phyloP scores from a whole-genome alignment of 2,797 vertebrate genomes.

The Ataeniobius toweri region DNA sequence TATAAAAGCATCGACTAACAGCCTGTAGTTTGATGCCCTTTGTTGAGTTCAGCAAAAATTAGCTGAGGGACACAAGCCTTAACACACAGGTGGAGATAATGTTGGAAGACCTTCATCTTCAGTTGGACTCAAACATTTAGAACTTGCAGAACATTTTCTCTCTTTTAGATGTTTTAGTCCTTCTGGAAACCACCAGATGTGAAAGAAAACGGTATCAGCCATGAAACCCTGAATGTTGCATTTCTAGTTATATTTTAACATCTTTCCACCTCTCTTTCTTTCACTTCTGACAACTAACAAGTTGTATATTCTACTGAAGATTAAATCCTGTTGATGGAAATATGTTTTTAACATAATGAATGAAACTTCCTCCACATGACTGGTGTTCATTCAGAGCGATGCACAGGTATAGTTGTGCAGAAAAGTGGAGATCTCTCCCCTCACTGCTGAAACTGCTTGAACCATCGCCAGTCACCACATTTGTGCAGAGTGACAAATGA shows the following conservation, averaged over 20 bases:
- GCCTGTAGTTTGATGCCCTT: neutral
- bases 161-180: too few relatives aligned
- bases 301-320: neutral
- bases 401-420: slow-evolving; percentile 11
- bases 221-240: too few relatives aligned
- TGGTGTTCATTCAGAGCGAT: slow-evolving; percentile 5
- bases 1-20: neutral
- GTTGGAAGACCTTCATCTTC: too few relatives aligned
- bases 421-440: slow-evolving; percentile 20
- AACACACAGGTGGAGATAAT: too few relatives aligned
- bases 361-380: neutral
- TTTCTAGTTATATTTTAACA: neutral
- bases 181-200: too few relatives aligned
- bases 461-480: slow-evolving; percentile 37
- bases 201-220: too few relatives aligned
- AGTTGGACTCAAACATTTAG: too few relatives aligned
- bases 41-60: neutral
- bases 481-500: slow-evolving; percentile 66
- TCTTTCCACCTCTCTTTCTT: slow-evolving; percentile 2
- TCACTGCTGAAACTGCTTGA: slow-evolving; percentile 7
- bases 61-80: neutral
- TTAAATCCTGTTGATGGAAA: neutral
- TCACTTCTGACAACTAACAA: neutral
- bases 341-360: neutral
- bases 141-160: too few relatives aligned